Evolutionary conservation across 1,140 invertebrate species (phyloP), one percentile per base, ranked within the genome.

Genomic region (Globodera ellingtonae): DNA sequence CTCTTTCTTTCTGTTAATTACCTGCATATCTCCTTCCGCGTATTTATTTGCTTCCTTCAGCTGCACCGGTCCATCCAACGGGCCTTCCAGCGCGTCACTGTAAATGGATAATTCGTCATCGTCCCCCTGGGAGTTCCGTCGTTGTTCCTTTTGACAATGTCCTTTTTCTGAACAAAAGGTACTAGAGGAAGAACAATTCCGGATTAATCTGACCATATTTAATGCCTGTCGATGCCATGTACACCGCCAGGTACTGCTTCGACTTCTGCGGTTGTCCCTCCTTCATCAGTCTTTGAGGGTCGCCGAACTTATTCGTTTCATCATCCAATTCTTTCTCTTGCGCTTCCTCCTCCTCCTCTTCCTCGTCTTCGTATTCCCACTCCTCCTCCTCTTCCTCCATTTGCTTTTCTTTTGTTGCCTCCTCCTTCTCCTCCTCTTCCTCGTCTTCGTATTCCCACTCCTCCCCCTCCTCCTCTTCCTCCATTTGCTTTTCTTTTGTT

Each of bases 91-190:
- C 13, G 75, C 75, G 47, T 77, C 75, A 35, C 56, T 44, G 69
- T 77, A 77, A 6, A 77, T 62, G 3, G 75, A 77, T 24, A 77
- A 50, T 15, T 52, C 52, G 69, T 77, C 75, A 47, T 77, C 73
- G 9, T 75, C 73, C 35, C 56, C 59, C 66, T n/a, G 35, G 35
- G 35, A 35, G 35, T 35, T 35, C 3, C 35, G 35, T 35, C 35
- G 35, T 35, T 35, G 35, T 35, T 35, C 35, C 35, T 35, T 59
- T 76, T n/a, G 3, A 21, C n/a, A 35, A 44, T 62, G 24, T 47
- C 62, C 24, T 13, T 35, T 69, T 50, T 76, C 65, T 73, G 50
- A 56, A 24, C 2, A 9, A 73, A 10, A 52, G 10, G 48, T 46
- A 52, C 59, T 48, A 9, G 21, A 35, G 3, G 59, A 73, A 13